Base-by-base conservation (phyloP, 2,113 vertebrate species). In the Perca fluviatilis region DNA sequence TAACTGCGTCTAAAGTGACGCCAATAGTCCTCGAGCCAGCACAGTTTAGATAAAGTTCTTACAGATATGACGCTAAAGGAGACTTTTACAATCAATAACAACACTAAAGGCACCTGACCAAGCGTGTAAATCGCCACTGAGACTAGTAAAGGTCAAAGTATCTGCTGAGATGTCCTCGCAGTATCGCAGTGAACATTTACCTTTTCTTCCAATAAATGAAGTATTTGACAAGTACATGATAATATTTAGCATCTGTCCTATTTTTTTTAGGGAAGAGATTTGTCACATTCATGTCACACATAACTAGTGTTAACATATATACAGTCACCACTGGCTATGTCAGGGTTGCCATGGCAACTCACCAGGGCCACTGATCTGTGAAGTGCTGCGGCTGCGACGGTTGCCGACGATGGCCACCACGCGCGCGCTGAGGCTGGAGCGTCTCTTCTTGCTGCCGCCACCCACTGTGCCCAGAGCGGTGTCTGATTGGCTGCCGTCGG, bases 401-500 rank as follows among this genome's bases (percentile, higher is more conserved):
- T 94, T 96, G 53, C 95, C 95, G 18, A 99, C 98, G 21, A 99
- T 98, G 95, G 98, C 98, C 51, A 98, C 98, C 88, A 99, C 97
- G 72, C 97, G 97, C 74, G 98, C 97, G 67, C 98, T 99, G 84
- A 99, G 93, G 89, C 98, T 99, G 91, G 97, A 97, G 47, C 98
- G 97, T 68, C 98, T 95, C 93, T 98, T 99, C 96, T 99, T 99
- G 85, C 96, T 95, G 81, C 96, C 96, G 50, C 96, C 95, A 65
- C 97, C 96, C 65, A 99, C 95, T 0, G 93, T 97, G 51, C 98
- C 98, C 91, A 99, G 96, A 6, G 98, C 98, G 0, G 98, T 99
- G 95, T 99, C 98, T 0, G 98, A 99, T 87, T 99, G 98, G 92
- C 98, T 99, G 92, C 98, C 98, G 0, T 99, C 98, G 8, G 96